Evolutionary conservation across 1,140 invertebrate genomes (phyloP), one percentile per base, ranked within the genome.

Genomic region (Drusus annulatus): DNA sequence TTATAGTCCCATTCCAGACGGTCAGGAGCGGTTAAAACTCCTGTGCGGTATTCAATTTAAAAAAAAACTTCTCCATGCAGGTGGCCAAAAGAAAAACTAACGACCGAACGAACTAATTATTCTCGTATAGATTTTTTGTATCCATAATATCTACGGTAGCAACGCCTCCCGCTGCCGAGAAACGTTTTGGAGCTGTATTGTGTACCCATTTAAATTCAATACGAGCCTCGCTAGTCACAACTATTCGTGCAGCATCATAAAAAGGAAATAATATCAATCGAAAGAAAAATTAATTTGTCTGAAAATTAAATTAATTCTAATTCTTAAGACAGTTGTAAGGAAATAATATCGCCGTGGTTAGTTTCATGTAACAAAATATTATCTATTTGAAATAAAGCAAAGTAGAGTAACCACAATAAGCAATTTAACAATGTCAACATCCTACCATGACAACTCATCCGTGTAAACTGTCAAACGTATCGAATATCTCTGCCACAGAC

Each of bases 401-500:
- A 50, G 36, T 69, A 69, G 19, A 69, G n/a, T 69, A 69, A 74
- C 69, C 69, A 28, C 69, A 74, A 56, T 74, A 51, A 56, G 69
- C 69, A 74, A 74, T 74, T 74, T 71, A 58, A 78, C 75, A 77
- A 51, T 77, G 80, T 81, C 74, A 81, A 81, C 80, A 81, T 77
- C 80, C 74, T 75, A 60, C 58, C 51, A n/a, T 54, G 36, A 31
- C 74, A 81, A 81, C 74, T 81, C 80, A 78, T 78, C 75, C 80
- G 74, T 77, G 75, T 81, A 81, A 81, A 81, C 62, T 54, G 74
- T 73, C 54, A 45, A 45, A n/a, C 25, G 74, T 71, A 81, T 81
- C 80, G 65, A 76, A 81, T 81, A 25, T 54, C 80, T 13, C 28
- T 21, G n/a, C 3, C 19, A 56, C 7, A 56, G n/a, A 56, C 54